Conservation (phyloP, 2,797 vertebrate species). For the Platyrinchus mystaceus region DNA sequence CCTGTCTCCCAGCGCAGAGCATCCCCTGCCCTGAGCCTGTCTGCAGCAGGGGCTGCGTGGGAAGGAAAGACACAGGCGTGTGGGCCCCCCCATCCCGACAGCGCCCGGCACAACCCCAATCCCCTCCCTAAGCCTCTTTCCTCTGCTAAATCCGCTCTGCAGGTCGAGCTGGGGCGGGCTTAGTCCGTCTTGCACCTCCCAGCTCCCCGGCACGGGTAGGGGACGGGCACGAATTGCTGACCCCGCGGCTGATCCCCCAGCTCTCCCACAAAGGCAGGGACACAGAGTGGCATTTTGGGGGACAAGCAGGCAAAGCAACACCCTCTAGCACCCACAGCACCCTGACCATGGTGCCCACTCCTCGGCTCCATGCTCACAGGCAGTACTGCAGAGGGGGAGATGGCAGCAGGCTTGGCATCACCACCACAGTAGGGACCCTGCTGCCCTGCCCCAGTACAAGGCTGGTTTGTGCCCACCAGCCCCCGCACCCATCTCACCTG, state of each 20-base stretch:
- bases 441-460: fast-evolving
- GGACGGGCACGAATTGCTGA: not conserved
- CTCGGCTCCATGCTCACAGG: fast-evolving
- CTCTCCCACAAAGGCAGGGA: not conserved
- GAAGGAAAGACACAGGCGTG: not conserved
- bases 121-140: constrained; percentile 57
- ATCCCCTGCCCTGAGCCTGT: not conserved
- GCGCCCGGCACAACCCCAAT: not conserved
- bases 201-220: fast-evolving
- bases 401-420: not conserved
- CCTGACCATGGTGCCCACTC: not conserved
- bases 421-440: not conserved
- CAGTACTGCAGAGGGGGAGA: not conserved
- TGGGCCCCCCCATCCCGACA: fast-evolving
- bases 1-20: not conserved
- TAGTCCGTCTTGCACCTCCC: not conserved
- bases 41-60: not conserved
- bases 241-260: not conserved
- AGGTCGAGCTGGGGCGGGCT: not conserved
- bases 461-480: fast-evolving
- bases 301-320: not conserved
- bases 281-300: not conserved
- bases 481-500: not conserved
- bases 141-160: not conserved
- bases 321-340: not conserved